Base-by-base conservation (phyloP, 2,888 invertebrate genomes). In the Xestia sexstrigata region DNA sequence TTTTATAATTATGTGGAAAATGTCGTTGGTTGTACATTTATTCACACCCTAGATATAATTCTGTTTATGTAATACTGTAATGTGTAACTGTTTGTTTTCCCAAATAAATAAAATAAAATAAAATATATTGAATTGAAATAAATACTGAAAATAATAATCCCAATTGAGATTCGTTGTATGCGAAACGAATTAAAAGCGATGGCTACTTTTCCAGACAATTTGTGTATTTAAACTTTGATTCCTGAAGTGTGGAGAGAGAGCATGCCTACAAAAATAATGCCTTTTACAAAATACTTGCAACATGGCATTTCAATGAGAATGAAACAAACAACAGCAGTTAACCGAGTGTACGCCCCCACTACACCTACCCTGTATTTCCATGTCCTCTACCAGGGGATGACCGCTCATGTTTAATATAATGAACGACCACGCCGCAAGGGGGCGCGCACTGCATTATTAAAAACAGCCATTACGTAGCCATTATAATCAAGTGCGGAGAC, bases 361-460 rank as follows among this genome's bases (percentile, higher is more conserved):
- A n/a, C 62, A 65, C 0, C 45, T 0, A 30, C n/a, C 60, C 63
- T 74, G 62, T 77, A 30, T 84, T 76, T 76, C n/a, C 23, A 70
- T 0, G 8, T 52, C 52, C 45, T 63, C n/a, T 3, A 30, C 49
- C 39, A 35, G 23, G 76, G 69, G 74, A 62, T 80, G 60, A 35
- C 68, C 76, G 42, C 58, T 69, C 70, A 72, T 80, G 71, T 80
- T 58, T 71, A 70, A 78, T 78, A 63, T 79, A 81, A 82, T 78
- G 78, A 81, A 76, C 81, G 66, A 58, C 15, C 49, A 11, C 47
- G 74, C 63, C 39, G 23, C 66, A n/a, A 13, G 52, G 62, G 49
- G 30, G 55, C 62, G 23, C 39, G 42, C 30, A 1, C 49, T 74
- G 35, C 65, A 62, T 87, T 75, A 78, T 84, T 83, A 82, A 79